A percentile compares a stretch with the other conserved stretches of the same genome.
Conservation (phyloP, 2,797 vertebrate species). For the Myioborus miniatus region DNA sequence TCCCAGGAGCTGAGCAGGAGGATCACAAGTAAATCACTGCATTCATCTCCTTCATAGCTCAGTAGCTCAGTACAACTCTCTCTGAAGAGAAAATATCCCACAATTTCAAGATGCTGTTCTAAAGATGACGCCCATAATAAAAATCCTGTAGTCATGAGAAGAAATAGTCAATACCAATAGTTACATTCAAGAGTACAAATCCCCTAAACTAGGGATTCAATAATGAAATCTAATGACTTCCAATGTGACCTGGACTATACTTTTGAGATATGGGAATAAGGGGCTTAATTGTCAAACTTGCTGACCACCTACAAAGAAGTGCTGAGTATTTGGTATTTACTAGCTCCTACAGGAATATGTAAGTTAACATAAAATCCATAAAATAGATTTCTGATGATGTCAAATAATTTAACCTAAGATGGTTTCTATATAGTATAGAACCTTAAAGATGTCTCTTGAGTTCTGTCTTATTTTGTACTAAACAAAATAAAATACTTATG, state of each 20-base stretch:
- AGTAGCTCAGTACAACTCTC: fast-evolving
- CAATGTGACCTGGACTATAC: neutral
- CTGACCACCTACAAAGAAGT: neutral
- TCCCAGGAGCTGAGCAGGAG: neutral
- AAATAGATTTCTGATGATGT: neutral
- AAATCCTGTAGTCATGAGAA: neutral
- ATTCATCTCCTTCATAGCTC: neutral
- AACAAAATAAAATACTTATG: neutral
- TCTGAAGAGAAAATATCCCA: neutral
- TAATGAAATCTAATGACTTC: fast-evolving
- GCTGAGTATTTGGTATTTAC: neutral
- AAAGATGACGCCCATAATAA: neutral
- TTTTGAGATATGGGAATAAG: neutral
- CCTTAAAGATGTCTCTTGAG: neutral
- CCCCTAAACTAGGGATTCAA: neutral
- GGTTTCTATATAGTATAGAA: neutral
- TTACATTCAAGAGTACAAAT: neutral
- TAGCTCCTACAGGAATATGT: neutral
- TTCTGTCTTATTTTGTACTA: neutral
- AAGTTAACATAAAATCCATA: neutral
- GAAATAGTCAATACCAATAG: neutral
- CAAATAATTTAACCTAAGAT: neutral
- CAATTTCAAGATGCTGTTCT: neutral
- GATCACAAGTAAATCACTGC: neutral
- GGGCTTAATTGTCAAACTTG: neutral